Evolutionary conservation across 64 coral and sea anemone species (phyloP).

Genomic region (Platygyra sinensis): DNA sequence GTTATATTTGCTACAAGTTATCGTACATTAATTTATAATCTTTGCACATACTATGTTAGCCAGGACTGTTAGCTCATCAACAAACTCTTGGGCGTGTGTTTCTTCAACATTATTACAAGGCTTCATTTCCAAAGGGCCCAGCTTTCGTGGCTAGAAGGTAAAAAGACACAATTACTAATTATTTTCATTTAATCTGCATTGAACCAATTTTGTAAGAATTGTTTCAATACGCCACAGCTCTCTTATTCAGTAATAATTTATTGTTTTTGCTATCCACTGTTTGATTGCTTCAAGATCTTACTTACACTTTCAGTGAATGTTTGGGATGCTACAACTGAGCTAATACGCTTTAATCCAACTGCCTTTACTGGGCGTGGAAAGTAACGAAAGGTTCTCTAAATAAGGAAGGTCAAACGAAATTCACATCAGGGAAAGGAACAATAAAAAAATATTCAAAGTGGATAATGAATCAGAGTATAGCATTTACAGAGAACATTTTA

Average conservation of each 20-base stretch:
- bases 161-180: not conserved
- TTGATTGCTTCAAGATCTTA: not conserved
- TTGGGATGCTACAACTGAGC: slow-evolving; percentile 27
- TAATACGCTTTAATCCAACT: slow-evolving; percentile 67
- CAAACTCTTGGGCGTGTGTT: slow-evolving; percentile 53
- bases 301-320: slow-evolving; percentile 36
- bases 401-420: slow-evolving; percentile 23
- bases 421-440: not conserved
- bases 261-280: too few species aligned
- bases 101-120: slow-evolving; percentile 67
- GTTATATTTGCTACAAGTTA: too few species aligned
- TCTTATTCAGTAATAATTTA: too few species aligned
- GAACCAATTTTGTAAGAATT: too few species aligned
- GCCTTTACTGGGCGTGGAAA: slow-evolving; percentile 45
- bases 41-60: slow-evolving; percentile 36
- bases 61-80: slow-evolving; percentile 32
- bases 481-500: not conserved
- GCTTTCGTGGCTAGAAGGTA: slow-evolving; percentile 55
- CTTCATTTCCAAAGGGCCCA: slow-evolving; percentile 71
- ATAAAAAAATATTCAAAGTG: not conserved
- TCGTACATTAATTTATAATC: too few species aligned
- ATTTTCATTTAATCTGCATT: too few species aligned
- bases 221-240: too few species aligned
- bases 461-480: not conserved
- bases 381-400: slow-evolving; percentile 58